phyloP scores from a whole-genome alignment of 2,113 vertebrate species.

The Onychostoma macrolepis region DNA sequence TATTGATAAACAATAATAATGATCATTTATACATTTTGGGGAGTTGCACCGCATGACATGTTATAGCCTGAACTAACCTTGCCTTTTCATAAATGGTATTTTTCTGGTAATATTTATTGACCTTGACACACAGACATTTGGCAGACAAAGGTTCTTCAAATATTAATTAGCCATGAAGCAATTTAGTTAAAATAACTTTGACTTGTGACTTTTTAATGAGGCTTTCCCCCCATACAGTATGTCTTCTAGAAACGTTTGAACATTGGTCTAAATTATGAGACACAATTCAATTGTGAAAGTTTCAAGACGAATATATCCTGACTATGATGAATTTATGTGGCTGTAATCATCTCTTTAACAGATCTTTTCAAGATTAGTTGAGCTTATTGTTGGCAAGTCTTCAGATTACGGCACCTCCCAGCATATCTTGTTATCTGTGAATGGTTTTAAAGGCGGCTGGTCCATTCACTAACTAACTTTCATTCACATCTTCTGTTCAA shows the following conservation, averaged over 20 bases:
- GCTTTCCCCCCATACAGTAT: neutral
- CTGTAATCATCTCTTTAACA: neutral
- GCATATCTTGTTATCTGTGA: conserved; percentile 50
- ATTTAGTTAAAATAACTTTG: neutral
- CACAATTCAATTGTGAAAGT: neutral
- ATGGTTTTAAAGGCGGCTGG: conserved; percentile 27
- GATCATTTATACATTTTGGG: neutral
- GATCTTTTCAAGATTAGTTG: neutral
- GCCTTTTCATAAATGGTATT: neutral
- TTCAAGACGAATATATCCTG: neutral
- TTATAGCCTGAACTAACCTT: neutral
- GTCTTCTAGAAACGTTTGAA: neutral
- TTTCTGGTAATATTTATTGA: neutral
- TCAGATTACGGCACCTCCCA: neutral
- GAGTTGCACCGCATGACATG: neutral
- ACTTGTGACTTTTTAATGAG: neutral
- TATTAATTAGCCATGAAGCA: neutral
- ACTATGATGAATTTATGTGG: neutral
- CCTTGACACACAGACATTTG: neutral
- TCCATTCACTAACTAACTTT: conserved; percentile 34
- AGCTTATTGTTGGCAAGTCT: neutral
- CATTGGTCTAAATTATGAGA: neutral
- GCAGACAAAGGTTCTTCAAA: neutral
- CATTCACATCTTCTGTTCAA: conserved; percentile 49
- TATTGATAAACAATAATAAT: neutral